A percentile compares a stretch with the other conserved stretches of the same genome.
phyloP scores from a whole-genome alignment of 2,888 invertebrate species.

The Acleris cristana region DNA sequence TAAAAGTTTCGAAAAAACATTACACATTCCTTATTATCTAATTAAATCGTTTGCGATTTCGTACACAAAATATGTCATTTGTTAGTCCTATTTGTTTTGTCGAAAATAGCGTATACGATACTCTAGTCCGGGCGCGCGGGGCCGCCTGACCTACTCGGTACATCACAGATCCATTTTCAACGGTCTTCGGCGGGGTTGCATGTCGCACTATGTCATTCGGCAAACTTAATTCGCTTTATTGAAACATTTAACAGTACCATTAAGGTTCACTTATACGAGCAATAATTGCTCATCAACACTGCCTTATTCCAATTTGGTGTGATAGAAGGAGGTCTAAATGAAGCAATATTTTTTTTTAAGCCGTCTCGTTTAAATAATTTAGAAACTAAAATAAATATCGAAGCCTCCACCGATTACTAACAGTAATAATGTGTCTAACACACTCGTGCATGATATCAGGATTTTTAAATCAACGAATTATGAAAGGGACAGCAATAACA shows the following conservation, averaged over 20 bases:
- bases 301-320: no score
- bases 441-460: no score
- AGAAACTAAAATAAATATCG: no score
- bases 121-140: slow-evolving; percentile 27
- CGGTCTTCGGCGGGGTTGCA: slow-evolving; percentile 64
- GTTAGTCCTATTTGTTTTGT: slow-evolving; percentile 58
- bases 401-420: slow-evolving; percentile 11
- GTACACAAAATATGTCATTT: slow-evolving; percentile 82
- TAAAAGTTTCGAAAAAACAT: slow-evolving; percentile 56
- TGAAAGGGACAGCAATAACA: no score
- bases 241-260: no score
- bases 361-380: no score
- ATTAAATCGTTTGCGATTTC: slow-evolving; percentile 54
- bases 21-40: slow-evolving; percentile 49
- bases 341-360: no score
- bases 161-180: slow-evolving; percentile 54
- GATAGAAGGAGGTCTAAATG: no score
- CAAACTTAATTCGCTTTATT: no score
- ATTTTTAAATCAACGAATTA: no score
- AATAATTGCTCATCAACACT: no score
- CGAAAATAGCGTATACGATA: slow-evolving; percentile 49
- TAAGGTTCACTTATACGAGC: no score
- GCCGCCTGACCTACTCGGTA: slow-evolving; percentile 35
- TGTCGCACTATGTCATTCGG: slow-evolving; percentile 20
- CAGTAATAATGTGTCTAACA: background rate